Evolutionary conservation across 2,888 invertebrate genomes (phyloP), one percentile per base, ranked within the genome.

Genomic region (Timandra comae): DNA sequence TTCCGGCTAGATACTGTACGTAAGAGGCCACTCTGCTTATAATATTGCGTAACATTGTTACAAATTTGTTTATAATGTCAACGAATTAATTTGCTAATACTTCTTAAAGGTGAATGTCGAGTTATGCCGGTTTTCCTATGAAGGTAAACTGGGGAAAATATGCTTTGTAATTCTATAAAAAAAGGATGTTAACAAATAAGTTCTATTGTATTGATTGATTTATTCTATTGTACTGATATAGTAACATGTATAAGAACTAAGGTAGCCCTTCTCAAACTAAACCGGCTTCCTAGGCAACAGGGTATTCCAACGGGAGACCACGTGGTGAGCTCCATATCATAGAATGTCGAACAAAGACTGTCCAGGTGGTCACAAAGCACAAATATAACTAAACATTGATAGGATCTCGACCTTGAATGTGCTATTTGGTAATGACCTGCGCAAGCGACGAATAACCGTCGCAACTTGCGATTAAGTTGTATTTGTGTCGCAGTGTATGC

Each of bases 361-460:
- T 33, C 48, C 48, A 49, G 48, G 40, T 42, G 46, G 35, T 32
- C 27, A 29, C 28, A 9, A 24, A 16, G 24, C 32, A 31, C 6
- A n/a, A n/a, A n/a, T n/a, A 20, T 27, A 35, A 34, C 29, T 34
- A 27, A 28, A 30, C 39, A 41, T 44, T 58, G 68, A 65, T 67
- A 68, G 43, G 46, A 62, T 57, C 64, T 53, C 60, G 69, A 53
- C 76, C 76, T 76, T 76, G 75, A 59, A 54, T 49, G 53, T 46
- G 60, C 57, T 54, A 58, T 67, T 73, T 55, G 74, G 58, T 71
- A 74, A 71, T 74, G 74, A 75, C 73, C 67, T 68, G 72, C 57
- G 63, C 63, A 44, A 52, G 59, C 62, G 61, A 56, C 57, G 56
- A 42, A 43, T 58, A 61, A 63, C 63, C 63, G 60, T 56, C 58